Evolutionary conservation across 2,888 invertebrate genomes (phyloP), one percentile per base, ranked within the genome.

Genomic region (Caenorhabditis uteleia): DNA sequence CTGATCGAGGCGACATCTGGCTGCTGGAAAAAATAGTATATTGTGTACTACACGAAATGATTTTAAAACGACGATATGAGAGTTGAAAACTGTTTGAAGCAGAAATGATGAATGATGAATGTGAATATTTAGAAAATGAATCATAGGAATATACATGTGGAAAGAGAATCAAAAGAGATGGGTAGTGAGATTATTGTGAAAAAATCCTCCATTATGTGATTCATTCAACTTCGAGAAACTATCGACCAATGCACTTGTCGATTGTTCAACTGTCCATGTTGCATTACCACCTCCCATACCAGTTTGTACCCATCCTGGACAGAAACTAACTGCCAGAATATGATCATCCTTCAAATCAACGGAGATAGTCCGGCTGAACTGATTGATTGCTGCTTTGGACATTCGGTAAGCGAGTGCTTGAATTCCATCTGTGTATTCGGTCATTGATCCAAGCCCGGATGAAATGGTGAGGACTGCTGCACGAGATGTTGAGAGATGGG

Each of bases 1-100:
- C 89, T 7, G 39, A 40, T 53, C 18, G 23, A 0, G 62, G 62
- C 14, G 45, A 38, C 44, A 49, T 50, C 40, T n/a, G n/a, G n/a
- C n/a, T n/a, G n/a, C n/a, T n/a, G n/a, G n/a, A n/a, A n/a, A n/a
- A n/a, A n/a, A n/a, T n/a, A n/a, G n/a, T n/a, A n/a, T n/a, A n/a
- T n/a, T n/a, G n/a, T n/a, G n/a, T n/a, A n/a, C n/a, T n/a, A n/a
- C n/a, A n/a, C n/a, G n/a, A n/a, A n/a, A n/a, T n/a, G n/a, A n/a
- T n/a, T n/a, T n/a, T n/a, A n/a, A n/a, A n/a, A n/a, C n/a, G n/a
- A n/a, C n/a, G n/a, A n/a, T n/a, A n/a, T n/a, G n/a, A n/a, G n/a
- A n/a, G n/a, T n/a, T n/a, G n/a, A n/a, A n/a, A n/a, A n/a, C n/a
- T n/a, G n/a, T n/a, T n/a, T n/a, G n/a, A n/a, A n/a, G n/a, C n/a